Conservation (phyloP, 2,113 vertebrate species). For the Stictonetta naevosa region DNA sequence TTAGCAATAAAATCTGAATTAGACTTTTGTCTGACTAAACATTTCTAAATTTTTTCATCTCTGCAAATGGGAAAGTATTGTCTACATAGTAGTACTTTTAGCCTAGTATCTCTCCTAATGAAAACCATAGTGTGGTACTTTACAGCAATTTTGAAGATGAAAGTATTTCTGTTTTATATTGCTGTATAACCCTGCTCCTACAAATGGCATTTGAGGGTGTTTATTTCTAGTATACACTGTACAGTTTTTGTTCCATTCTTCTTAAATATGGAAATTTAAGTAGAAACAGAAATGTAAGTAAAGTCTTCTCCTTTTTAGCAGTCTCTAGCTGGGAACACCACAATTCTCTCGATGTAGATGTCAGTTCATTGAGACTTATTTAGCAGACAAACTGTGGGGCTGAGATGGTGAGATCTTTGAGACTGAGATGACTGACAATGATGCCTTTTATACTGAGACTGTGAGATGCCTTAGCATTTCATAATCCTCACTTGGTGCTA, state of each 20-base stretch:
- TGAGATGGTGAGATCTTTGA: neutral
- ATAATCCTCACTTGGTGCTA: neutral
- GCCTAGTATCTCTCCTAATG: neutral
- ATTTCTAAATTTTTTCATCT: neutral
- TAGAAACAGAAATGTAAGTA: no score
- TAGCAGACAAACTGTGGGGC: neutral
- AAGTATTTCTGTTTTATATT: neutral
- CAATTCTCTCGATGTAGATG: neutral
- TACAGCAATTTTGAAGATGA: neutral
- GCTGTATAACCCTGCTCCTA: neutral
- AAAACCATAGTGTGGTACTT: neutral
- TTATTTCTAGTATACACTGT: neutral
- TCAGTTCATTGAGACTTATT: neutral
- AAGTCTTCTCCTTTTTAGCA: neutral
- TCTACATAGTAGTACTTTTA: neutral
- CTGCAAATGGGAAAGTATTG: neutral
- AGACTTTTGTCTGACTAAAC: neutral
- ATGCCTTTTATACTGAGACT: no score
- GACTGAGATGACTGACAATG: neutral
- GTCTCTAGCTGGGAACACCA: neutral
- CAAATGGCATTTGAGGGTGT: neutral
- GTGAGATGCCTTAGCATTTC: neutral
- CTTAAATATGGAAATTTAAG: neutral
- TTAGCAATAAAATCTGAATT: neutral
- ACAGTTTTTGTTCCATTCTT: neutral